Percentiles rank a stretch among this genome's conserved stretches.
phyloP scores from a whole-genome alignment of 2,888 invertebrate genomes.

The Catonia carolina region DNA sequence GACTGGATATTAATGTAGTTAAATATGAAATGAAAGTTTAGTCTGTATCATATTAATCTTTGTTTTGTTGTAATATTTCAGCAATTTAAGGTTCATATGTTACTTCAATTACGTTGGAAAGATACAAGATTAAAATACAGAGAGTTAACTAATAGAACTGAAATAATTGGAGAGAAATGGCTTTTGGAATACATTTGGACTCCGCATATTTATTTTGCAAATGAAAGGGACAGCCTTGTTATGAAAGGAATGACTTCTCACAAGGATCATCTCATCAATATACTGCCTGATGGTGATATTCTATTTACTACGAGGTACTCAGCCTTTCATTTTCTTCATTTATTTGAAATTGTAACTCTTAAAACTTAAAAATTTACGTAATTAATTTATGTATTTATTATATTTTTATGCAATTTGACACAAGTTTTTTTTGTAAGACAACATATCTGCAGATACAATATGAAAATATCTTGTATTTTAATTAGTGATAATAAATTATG shows the following conservation, averaged over 20 bases:
- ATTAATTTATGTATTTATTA: no score
- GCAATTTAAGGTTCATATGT: slow-evolving; percentile 75
- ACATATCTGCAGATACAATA: no score
- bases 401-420: neutral
- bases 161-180: slow-evolving; percentile 55
- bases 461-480: no score
- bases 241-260: slow-evolving; percentile 63
- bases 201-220: slow-evolving; percentile 72
- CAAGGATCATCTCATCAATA: slow-evolving; percentile 64
- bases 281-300: slow-evolving; percentile 71
- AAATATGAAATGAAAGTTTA: no score
- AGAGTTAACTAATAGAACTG: slow-evolving; percentile 52
- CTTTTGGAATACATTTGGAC: slow-evolving; percentile 69
- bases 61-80: no score
- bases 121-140: slow-evolving; percentile 65
- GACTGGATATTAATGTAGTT: no score
- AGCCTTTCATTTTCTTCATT: neutral
- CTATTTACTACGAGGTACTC: slow-evolving; percentile 64
- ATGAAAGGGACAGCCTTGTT: slow-evolving; percentile 61
- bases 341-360: neutral
- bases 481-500: no score
- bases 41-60: no score
- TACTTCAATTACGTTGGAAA: slow-evolving; percentile 71
- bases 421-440: neutral
- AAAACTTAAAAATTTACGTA: no score